Percentiles rank a stretch among this genome's conserved stretches.
These are phyloP conservation scores for Tromatobia lineatoria DNA, from an alignment of 2,888 invertebrate genomes.

Conservation along the genomic window DNA sequence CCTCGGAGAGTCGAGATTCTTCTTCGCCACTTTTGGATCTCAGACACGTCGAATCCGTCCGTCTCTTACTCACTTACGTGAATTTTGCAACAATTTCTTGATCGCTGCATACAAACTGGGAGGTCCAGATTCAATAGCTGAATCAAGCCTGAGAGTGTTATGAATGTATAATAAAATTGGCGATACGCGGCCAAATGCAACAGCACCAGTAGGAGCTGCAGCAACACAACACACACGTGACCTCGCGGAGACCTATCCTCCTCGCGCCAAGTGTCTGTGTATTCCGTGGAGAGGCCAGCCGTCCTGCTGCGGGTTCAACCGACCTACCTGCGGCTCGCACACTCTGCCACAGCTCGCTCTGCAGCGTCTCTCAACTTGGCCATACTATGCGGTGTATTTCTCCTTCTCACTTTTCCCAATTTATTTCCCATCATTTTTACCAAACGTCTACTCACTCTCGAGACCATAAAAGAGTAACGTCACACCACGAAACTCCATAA, in stretches of 20 bases:
- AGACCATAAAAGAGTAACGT: background rate
- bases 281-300: conserved; percentile 79
- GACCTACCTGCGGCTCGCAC: conserved; percentile 81
- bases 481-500: conserved; percentile 3
- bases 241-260: conserved; percentile 78
- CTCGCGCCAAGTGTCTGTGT: conserved; percentile 79
- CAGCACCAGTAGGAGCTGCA: conserved; percentile 19
- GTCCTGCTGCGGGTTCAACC: conserved; percentile 76
- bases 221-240: conserved; percentile 74
- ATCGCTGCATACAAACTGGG: background rate
- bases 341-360: conserved; percentile 61
- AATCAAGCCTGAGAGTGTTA: conserved; percentile 19
- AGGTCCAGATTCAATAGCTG: background rate
- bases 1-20: conserved; percentile 45
- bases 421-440: conserved; percentile 18
- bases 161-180: conserved; percentile 79
- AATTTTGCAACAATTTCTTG: background rate
- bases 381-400: background rate
- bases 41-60: conserved; percentile 18
- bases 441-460: conserved; percentile 15
- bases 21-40: conserved; percentile 32
- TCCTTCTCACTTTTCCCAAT: conserved; percentile 18
- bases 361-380: conserved; percentile 76
- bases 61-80: background rate
- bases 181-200: conserved; percentile 77